phyloP scores from a whole-genome alignment of 2,888 invertebrate genomes.

The Galerucella calmariensis region DNA sequence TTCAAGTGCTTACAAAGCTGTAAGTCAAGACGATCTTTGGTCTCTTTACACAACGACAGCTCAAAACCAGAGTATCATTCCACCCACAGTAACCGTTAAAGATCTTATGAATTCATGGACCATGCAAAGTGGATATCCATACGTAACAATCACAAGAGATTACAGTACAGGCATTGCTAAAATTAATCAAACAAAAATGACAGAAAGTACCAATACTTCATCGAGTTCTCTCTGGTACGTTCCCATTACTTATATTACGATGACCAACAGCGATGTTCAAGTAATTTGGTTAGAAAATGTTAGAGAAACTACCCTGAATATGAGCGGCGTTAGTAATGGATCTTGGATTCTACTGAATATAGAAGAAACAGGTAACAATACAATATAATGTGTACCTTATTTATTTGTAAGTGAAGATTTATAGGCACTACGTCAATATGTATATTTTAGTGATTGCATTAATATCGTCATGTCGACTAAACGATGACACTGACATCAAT shows the following conservation, averaged over 20 bases:
- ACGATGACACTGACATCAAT: too few species aligned
- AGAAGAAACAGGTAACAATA: constrained; percentile 67
- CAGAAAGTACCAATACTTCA: constrained; percentile 50
- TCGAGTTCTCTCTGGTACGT: constrained; percentile 68
- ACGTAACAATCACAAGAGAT: constrained; percentile 70
- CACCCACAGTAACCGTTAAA: constrained; percentile 67
- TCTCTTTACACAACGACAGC: constrained; percentile 65
- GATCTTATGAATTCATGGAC: constrained; percentile 80
- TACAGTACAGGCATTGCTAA: constrained; percentile 65
- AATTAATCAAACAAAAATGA: constrained; percentile 66
- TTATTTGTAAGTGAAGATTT: too few species aligned
- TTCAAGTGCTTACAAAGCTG: constrained; percentile 70
- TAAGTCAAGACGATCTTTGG: constrained; percentile 77
- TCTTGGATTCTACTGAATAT: constrained; percentile 74
- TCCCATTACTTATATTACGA: constrained; percentile 68
- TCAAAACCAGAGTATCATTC: constrained; percentile 55
- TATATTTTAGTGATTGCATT: too few species aligned
- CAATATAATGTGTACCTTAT: neutral
- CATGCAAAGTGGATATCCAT: constrained; percentile 76
- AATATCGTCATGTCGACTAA: too few species aligned
- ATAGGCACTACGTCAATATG: too few species aligned
- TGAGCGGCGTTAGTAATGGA: constrained; percentile 53
- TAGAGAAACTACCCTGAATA: constrained; percentile 52
- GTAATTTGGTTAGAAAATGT: constrained; percentile 56
- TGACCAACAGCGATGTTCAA: constrained; percentile 46